Percentiles rank a stretch among this genome's conserved stretches.
phyloP scores from a whole-genome alignment of 2,888 invertebrate genomes.

The Oscheius sp. region DNA sequence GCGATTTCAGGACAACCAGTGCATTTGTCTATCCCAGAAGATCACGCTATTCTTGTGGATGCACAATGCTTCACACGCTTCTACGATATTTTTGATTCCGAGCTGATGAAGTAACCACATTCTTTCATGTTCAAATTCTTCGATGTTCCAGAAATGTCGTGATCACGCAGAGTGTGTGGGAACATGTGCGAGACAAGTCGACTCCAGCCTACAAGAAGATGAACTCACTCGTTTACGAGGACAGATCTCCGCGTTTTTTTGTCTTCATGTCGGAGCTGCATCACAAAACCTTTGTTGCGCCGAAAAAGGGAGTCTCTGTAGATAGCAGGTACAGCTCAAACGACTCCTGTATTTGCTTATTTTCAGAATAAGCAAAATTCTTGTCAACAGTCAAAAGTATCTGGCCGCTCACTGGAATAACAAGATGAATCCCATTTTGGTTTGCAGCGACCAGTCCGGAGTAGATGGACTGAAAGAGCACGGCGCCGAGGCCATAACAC shows the following conservation, averaged over 20 bases:
- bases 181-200: conserved; percentile 79
- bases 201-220: conserved; percentile 88
- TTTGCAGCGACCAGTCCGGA: conserved; percentile 25
- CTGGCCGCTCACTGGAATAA: conserved; percentile 30
- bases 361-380: conserved; percentile 26
- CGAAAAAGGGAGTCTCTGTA: conserved; percentile 42
- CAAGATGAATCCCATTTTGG: conserved; percentile 6
- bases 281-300: conserved; percentile 84
- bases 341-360: neutral
- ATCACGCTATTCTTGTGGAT: conserved; percentile 60
- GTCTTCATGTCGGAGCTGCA: conserved; percentile 97
- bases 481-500: conserved; percentile 7
- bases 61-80: conserved; percentile 57
- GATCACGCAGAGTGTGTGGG: conserved; percentile 67
- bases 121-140: neutral
- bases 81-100: conserved; percentile 67
- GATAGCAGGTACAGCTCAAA: conserved; percentile 30
- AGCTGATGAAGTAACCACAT: conserved; percentile 53
- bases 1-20: conserved; percentile 12
- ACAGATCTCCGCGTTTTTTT: conserved; percentile 80
- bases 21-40: conserved; percentile 16
- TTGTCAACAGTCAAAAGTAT: conserved; percentile 5
- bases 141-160: conserved; percentile 56
- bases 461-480: conserved; percentile 1
- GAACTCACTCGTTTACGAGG: conserved; percentile 82